These are phyloP conservation scores for Pristis pectinata DNA, from an alignment of 2,797 vertebrate species.

Conservation along the genomic window DNA sequence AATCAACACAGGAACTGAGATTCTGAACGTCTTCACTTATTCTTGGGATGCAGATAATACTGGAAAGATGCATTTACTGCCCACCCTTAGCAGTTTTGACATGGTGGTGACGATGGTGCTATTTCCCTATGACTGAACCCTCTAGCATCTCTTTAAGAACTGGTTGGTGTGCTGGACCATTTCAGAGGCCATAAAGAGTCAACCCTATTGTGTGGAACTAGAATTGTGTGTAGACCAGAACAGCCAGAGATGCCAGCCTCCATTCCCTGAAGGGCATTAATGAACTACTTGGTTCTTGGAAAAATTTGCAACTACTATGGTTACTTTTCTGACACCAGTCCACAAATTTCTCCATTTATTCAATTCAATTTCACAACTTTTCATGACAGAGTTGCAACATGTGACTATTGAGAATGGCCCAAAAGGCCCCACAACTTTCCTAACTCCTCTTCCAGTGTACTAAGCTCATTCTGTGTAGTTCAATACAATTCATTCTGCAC, in stretches of 20 bases:
- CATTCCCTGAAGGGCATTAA: neutral
- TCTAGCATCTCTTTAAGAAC: neutral
- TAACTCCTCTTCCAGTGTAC: neutral
- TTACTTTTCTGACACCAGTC: neutral
- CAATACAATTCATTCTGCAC: neutral
- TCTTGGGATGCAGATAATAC: neutral
- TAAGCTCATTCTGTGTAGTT: neutral
- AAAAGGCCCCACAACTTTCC: neutral
- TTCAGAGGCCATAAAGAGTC: neutral
- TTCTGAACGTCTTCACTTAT: neutral
- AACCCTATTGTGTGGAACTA: neutral
- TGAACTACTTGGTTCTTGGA: neutral
- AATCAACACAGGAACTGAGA: neutral
- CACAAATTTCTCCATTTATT: neutral
- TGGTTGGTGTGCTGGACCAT: neutral
- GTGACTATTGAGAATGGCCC: neutral
- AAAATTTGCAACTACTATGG: neutral
- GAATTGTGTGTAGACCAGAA: neutral
- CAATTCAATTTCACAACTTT: neutral
- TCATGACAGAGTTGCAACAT: neutral
- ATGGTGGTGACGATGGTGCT: neutral
- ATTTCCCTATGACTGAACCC: neutral
- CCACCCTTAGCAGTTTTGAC: no score
- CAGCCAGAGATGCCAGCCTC: no score
- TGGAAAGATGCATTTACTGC: neutral